These are phyloP conservation scores for Empis livida DNA, from an alignment of 2,888 invertebrate species.

Conservation along the genomic window DNA sequence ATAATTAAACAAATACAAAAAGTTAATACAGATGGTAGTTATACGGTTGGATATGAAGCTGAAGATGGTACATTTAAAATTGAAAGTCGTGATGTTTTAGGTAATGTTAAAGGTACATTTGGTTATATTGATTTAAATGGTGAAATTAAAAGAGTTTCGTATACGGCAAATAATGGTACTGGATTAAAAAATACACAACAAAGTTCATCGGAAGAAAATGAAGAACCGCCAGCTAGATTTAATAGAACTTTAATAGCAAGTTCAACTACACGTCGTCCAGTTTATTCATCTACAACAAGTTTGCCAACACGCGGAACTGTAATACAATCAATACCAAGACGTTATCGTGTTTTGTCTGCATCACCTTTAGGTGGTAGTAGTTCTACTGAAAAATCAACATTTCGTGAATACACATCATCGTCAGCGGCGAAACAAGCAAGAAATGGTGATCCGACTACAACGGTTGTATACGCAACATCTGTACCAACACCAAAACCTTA, in stretches of 20 bases:
- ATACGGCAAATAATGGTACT: conserved; percentile 44
- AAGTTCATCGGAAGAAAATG: not conserved
- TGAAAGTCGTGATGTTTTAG: conserved; percentile 64
- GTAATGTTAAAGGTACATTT: conserved; percentile 72
- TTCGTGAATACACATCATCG: conserved; percentile 1
- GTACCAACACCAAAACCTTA: conserved; percentile 16
- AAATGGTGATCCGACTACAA: conserved; percentile 16
- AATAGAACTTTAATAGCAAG: conserved; percentile 33
- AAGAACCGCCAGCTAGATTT: conserved; percentile 22
- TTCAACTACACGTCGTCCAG: conserved; percentile 44
- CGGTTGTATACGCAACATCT: conserved; percentile 21
- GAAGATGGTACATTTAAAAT: conserved; percentile 78
- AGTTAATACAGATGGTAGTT: conserved; percentile 70
- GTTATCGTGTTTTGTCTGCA: conserved; percentile 34
- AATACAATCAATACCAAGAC: conserved; percentile 51
- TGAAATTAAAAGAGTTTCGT: conserved; percentile 66
- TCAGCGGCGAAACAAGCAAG: conserved; percentile 5
- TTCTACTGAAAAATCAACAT: conserved; percentile 13
- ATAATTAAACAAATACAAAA: conserved; percentile 71
- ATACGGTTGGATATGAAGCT: conserved; percentile 74
- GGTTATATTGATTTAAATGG: conserved; percentile 68
- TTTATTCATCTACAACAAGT: conserved; percentile 33
- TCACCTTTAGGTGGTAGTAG: conserved; percentile 16
- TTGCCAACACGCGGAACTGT: conserved; percentile 46
- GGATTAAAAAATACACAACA: conserved; percentile 26